Evolutionary conservation across 2,113 vertebrate species (phyloP), one percentile per base, ranked within the genome.

Genomic region (Zeus faber): DNA sequence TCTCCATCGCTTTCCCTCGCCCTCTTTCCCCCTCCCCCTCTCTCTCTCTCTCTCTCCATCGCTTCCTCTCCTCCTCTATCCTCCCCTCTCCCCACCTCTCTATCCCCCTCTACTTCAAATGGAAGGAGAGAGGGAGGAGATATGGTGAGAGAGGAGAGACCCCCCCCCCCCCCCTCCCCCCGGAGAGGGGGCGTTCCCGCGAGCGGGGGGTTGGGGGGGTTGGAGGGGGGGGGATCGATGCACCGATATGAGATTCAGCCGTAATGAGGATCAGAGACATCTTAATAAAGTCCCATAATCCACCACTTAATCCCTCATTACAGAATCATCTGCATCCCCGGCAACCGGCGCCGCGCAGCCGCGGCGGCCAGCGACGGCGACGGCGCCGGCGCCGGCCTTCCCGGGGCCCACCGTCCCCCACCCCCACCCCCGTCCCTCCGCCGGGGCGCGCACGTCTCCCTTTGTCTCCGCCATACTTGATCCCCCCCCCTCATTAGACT

Each of bases 191-290:
- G 65, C 79, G 58, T 79, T 67, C 50, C 56, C 67, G 79, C 24
- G 33, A 74, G 76, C 40, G 49, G 73, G 75, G n/a, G n/a, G n/a
- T n/a, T n/a, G n/a, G n/a, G n/a, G n/a, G n/a, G n/a, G n/a, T n/a
- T n/a, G n/a, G n/a, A n/a, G n/a, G n/a, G 16, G 13, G 24, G 48
- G 62, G 73, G 85, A 87, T 88, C 80, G 60, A 89, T 87, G 77
- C 63, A 58, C 73, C 75, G 80, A 83, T 84, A 87, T 68, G 56
- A 80, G 70, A 78, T 77, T 77, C 58, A 67, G 65, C 77, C 82
- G n/a, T 89, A 88, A 89, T 88, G 83, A 88, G 87, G 77, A 89
- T 87, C 80, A 86, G 76, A 83, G 87, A 84, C 80, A 88, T 87
- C 85, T 89, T 88, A 85, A 89, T 89, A 89, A 87, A 87, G 84